Percentiles rank a stretch among this genome's conserved stretches.
Evolutionary conservation across 2,797 vertebrate species (phyloP).

Genomic region (Anguilla megastoma): DNA sequence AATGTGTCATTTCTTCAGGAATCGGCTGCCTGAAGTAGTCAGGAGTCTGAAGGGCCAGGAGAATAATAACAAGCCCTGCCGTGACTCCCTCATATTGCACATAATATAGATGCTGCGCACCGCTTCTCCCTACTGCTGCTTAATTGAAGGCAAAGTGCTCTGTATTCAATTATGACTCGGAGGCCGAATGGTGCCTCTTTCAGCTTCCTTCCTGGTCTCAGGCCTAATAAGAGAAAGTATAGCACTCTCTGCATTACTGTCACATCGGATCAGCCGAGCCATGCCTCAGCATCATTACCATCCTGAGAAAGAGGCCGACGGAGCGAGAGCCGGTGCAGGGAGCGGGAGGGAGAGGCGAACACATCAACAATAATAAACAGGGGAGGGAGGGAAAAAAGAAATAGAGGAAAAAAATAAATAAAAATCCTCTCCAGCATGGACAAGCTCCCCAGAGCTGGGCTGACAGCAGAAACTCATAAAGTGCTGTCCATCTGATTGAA

Average conservation of each 20-base stretch:
- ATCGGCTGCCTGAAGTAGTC: background rate
- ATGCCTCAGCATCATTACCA: slow-evolving; percentile 56
- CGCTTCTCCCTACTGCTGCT: background rate
- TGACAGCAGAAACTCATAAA: slow-evolving; percentile 59
- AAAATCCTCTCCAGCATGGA: slow-evolving; percentile 43
- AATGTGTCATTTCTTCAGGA: background rate
- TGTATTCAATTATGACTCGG: slow-evolving; percentile 33
- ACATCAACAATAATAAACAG: slow-evolving; percentile 25
- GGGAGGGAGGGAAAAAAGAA: background rate
- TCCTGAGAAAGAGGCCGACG: slow-evolving; percentile 33
- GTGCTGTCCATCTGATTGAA: slow-evolving; percentile 47
- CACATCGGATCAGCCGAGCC: slow-evolving; percentile 67
- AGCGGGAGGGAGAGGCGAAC: background rate
- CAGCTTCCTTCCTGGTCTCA: slow-evolving; percentile 34
- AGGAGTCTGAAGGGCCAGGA: background rate
- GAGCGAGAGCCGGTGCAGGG: slow-evolving; percentile 9
- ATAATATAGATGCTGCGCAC: background rate
- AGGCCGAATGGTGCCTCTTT: slow-evolving; percentile 35
- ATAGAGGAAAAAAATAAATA: slow-evolving; percentile 43
- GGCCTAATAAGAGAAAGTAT: slow-evolving; percentile 69
- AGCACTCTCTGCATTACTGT: slow-evolving; percentile 66
- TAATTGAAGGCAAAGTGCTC: slow-evolving; percentile 21
- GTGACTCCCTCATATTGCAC: background rate
- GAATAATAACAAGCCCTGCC: slow-evolving; percentile 7
- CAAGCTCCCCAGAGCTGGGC: slow-evolving; percentile 48